Conservation (phyloP, 2,113 vertebrate genomes). For the Psittacara wagleri region DNA sequence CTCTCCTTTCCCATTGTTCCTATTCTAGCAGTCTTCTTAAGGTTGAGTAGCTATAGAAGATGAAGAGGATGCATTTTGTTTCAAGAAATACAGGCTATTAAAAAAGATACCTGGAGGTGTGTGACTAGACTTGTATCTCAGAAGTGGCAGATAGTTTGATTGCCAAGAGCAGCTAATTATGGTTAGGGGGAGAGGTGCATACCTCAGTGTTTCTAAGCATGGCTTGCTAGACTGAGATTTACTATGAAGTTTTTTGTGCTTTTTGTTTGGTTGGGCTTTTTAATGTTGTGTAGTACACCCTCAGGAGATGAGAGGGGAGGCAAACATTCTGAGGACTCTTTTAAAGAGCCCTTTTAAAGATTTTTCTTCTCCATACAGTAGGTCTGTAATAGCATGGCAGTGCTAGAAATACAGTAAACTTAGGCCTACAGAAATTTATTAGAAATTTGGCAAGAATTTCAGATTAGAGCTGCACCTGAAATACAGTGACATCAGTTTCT, state of each 20-base stretch:
- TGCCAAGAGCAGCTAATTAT: neutral
- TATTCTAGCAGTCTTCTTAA: neutral
- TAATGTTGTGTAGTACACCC: neutral
- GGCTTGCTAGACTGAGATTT: neutral
- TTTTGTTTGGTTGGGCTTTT: neutral
- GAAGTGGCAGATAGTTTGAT: neutral
- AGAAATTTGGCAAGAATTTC: neutral
- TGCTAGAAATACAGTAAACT: neutral
- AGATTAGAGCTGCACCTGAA: neutral
- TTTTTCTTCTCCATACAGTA: neutral
- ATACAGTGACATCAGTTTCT: neutral
- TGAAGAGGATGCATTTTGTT: neutral
- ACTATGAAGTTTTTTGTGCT: neutral
- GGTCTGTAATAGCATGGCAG: neutral
- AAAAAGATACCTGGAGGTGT: neutral
- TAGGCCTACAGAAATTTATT: neutral
- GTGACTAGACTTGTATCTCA: neutral
- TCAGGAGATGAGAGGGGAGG: neutral
- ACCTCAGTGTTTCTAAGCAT: neutral
- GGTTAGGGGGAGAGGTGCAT: neutral
- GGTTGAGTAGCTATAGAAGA: neutral
- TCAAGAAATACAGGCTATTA: neutral
- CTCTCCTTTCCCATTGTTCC: neutral
- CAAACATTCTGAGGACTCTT: neutral
- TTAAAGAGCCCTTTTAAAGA: neutral